Conservation (phyloP, 2,888 invertebrate genomes). For the Pherbina coryleti region DNA sequence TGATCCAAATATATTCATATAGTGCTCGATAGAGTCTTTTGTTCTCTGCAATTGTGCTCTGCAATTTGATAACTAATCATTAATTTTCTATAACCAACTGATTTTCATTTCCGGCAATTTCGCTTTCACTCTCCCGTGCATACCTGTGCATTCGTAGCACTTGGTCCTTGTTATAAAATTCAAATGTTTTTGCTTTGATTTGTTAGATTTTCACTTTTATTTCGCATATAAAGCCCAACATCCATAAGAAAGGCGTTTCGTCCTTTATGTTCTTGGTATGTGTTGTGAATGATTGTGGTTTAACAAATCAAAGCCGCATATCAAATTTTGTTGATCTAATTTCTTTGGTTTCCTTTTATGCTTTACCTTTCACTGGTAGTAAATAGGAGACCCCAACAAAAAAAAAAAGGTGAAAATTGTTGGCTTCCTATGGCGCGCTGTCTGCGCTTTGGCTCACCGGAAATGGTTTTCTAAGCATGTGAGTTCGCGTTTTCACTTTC, state of each 20-base stretch:
- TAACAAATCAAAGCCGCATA: conserved; percentile 32
- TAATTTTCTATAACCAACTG: conserved; percentile 30
- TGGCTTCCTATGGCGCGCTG: conserved; percentile 23
- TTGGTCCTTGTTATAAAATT: conserved; percentile 34
- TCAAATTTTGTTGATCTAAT: conserved; percentile 32
- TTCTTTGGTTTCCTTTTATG: conserved; percentile 6
- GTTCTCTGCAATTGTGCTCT: not conserved
- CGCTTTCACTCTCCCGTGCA: conserved; percentile 17
- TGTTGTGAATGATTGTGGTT: conserved; percentile 7
- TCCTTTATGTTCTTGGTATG: not conserved
- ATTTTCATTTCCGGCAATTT: conserved; percentile 44
- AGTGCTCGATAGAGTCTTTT: no score
- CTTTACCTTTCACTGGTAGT: no score
- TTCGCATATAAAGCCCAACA: conserved; percentile 32
- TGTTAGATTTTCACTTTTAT: conserved; percentile 19
- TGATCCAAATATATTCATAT: no score
- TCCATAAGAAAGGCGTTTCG: conserved; percentile 27
- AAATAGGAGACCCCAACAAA: no score
- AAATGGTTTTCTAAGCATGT: conserved; percentile 29
- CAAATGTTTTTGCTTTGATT: conserved; percentile 44
- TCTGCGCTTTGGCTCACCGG: conserved; percentile 13
- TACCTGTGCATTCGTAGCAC: conserved; percentile 13
- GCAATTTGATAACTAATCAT: conserved; percentile 42
- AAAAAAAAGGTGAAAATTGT: conserved; percentile 20
- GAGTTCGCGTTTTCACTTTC: conserved; percentile 19